A percentile compares a stretch with the other conserved stretches of the same genome.
These are phyloP conservation scores for Hylaea fasciaria DNA, from an alignment of 2,888 invertebrate genomes.

Conservation along the genomic window DNA sequence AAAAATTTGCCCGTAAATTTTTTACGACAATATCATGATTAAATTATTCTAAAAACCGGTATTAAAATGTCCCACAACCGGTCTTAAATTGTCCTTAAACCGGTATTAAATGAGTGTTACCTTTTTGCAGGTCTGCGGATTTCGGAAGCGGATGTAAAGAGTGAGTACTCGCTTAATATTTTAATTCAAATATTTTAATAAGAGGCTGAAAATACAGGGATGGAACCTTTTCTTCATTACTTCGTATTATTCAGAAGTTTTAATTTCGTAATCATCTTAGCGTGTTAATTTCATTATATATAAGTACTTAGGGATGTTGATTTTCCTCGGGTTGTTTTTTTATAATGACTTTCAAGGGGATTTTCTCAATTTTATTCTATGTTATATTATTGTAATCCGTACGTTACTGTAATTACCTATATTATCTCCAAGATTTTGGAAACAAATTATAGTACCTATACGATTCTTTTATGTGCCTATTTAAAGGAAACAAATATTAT, in stretches of 20 bases:
- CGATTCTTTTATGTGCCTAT: no score
- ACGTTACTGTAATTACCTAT: no score
- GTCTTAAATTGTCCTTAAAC: slow-evolving; percentile 35
- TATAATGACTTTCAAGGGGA: not conserved
- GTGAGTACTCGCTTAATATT: slow-evolving; percentile 45
- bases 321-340: no score
- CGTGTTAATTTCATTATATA: no score
- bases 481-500: no score
- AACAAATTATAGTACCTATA: no score
- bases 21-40: slow-evolving; percentile 24
- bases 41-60: slow-evolving; percentile 19
- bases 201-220: not conserved
- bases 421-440: no score
- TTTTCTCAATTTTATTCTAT: no score
- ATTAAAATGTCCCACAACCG: slow-evolving; percentile 16
- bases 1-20: no score
- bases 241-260: not conserved
- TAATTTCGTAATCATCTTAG: not conserved
- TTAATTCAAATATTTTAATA: slow-evolving; percentile 29
- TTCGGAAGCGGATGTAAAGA: slow-evolving; percentile 41
- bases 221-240: slow-evolving; percentile 2
- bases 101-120: slow-evolving; percentile 38
- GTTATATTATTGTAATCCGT: no score
- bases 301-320: no score
- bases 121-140: slow-evolving; percentile 48